Percentiles rank a stretch among this genome's conserved stretches.
phyloP scores from a whole-genome alignment of 2,888 invertebrate genomes.

The Aleiodes alternator region DNA sequence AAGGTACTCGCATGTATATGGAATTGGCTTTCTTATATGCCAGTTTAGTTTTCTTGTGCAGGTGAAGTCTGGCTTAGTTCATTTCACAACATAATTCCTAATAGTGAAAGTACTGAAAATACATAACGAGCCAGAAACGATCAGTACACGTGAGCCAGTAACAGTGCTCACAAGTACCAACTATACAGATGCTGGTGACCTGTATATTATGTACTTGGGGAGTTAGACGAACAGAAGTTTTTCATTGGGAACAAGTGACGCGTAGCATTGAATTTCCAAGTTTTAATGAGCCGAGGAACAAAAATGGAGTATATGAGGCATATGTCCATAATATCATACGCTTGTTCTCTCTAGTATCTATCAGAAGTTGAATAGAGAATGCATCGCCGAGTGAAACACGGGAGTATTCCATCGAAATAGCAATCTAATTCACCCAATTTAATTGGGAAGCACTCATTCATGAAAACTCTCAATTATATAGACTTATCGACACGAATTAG shows the following conservation, averaged over 20 bases:
- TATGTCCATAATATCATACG: too few species aligned
- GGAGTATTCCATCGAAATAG: too few species aligned
- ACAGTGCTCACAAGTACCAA: neutral
- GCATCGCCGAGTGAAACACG: too few species aligned
- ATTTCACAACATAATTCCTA: constrained; percentile 38
- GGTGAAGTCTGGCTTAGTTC: constrained; percentile 21
- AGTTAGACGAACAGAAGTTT: constrained; percentile 14
- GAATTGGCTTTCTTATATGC: neutral
- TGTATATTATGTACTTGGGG: constrained; percentile 1
- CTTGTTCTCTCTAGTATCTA: too few species aligned
- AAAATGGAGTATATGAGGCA: too few species aligned
- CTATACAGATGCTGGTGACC: constrained; percentile 19
- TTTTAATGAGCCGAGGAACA: constrained; percentile 30
- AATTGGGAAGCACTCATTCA: too few species aligned
- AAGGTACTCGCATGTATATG: neutral
- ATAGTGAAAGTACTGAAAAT: constrained; percentile 35
- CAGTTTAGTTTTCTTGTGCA: constrained; percentile 5
- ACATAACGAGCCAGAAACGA: constrained; percentile 6
- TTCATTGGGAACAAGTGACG: neutral
- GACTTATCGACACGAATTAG: too few species aligned
- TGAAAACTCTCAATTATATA: too few species aligned
- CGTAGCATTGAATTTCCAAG: constrained; percentile 36
- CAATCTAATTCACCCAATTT: too few species aligned
- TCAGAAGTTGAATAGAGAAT: too few species aligned
- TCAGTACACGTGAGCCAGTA: constrained; percentile 8